Evolutionary conservation across 2,888 invertebrate genomes (phyloP).

Genomic region (Drosophila merina): DNA sequence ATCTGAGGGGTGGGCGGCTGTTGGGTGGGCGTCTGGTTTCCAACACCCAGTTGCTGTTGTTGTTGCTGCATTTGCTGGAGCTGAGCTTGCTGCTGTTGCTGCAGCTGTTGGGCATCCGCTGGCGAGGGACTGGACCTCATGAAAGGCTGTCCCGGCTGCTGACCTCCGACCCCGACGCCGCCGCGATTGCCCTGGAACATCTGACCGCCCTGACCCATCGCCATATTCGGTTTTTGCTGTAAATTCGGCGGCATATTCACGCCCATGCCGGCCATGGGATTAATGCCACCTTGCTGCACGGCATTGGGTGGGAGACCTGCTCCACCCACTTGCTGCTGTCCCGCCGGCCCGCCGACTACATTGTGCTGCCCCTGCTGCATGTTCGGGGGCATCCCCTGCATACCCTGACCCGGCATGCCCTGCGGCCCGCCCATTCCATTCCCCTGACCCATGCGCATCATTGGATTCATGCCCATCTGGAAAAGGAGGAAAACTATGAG

Average conservation of each 20-base stretch:
- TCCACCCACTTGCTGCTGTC: conserved; percentile 68
- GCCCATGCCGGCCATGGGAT: conserved; percentile 76
- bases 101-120: conserved; percentile 78
- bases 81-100: conserved; percentile 81
- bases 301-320: conserved; percentile 75
- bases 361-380: conserved; percentile 84
- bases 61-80: conserved; percentile 81
- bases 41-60: conserved; percentile 80
- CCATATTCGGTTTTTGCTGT: conserved; percentile 81
- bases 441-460: conserved; percentile 85
- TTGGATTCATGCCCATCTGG: conserved; percentile 83
- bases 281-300: conserved; percentile 78
- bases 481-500: neutral
- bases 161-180: conserved; percentile 84
- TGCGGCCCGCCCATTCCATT: conserved; percentile 81
- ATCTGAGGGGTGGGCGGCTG: conserved; percentile 82
- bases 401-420: conserved; percentile 68
- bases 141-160: conserved; percentile 87
- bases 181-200: conserved; percentile 86
- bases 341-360: conserved; percentile 74
- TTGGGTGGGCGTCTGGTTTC: conserved; percentile 72
- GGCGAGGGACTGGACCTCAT: conserved; percentile 88
- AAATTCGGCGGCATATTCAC: conserved; percentile 81
- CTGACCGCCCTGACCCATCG: conserved; percentile 83
- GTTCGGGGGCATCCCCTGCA: conserved; percentile 81